phyloP scores from a whole-genome alignment of 92 coral and sea anemone species.

The Pocillopora grandis region DNA sequence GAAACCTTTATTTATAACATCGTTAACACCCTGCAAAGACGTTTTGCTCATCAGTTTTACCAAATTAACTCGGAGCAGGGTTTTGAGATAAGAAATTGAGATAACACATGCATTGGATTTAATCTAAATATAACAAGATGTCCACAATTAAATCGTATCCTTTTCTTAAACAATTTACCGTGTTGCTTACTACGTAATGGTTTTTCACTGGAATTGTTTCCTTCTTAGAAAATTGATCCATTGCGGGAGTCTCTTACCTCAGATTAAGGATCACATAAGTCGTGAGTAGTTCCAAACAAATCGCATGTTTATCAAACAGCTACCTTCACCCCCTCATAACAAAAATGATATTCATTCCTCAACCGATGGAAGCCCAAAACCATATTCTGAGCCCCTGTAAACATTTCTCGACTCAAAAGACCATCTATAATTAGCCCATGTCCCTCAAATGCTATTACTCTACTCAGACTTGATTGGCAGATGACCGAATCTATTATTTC shows the following conservation, averaged over 20 bases:
- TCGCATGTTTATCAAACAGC: no score
- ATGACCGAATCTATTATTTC: no score
- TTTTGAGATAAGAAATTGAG: neutral
- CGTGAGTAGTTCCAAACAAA: neutral
- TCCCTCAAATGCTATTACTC: no score
- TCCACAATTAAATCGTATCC: neutral
- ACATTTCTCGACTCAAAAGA: no score
- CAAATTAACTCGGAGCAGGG: neutral
- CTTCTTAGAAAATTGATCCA: neutral
- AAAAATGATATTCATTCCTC: no score
- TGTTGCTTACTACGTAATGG: neutral
- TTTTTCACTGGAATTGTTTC: neutral
- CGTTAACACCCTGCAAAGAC: no score
- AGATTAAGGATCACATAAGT: neutral
- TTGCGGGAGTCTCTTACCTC: neutral
- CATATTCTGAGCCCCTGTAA: no score
- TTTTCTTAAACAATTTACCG: neutral
- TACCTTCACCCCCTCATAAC: no score
- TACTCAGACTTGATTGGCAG: no score
- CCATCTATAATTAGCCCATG: no score
- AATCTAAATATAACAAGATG: neutral
- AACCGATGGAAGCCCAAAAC: no score
- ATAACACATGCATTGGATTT: conserved; percentile 11
- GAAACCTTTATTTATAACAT: no score
- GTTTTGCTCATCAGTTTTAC: neutral